Evolutionary conservation across 2,797 vertebrate species (phyloP), one percentile per base, ranked within the genome.

Genomic region (Microcaecilia unicolor): DNA sequence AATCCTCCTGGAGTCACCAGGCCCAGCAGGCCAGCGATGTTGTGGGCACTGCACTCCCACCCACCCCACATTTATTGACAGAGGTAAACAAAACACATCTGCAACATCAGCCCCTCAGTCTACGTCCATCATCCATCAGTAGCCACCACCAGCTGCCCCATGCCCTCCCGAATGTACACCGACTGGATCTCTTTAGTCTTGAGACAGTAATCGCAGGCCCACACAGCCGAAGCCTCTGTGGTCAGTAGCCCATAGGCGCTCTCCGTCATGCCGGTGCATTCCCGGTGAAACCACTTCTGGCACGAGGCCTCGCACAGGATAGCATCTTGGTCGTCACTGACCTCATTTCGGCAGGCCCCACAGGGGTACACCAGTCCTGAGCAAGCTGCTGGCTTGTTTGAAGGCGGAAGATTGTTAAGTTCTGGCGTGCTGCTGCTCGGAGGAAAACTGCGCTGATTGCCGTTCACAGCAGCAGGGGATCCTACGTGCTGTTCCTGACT

Each of bases 101-200:
- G n/a, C n/a, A n/a, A n/a, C n/a, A n/a, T n/a, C n/a, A n/a, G n/a
- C n/a, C n/a, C n/a, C n/a, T n/a, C n/a, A n/a, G n/a, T n/a, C n/a
- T n/a, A n/a, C n/a, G n/a, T n/a, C 12, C 4, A 37, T 93, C 85
- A 97, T 44, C 93, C 93, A 1, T 98, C 95, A 0, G 92, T 97
- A 46, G 91, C 93, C 0, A 92, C 92, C 65, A 97, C 93, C 48
- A 97, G 70, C 67, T 98, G 95, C 25, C 95, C 92, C 82, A 98
- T 65, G 48, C 85, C 89, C 70, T 98, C 93, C 2, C 93, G 90
- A 48, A 98, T 83, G 34, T 95, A 97, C 38, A 98, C 93, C 0
- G 95, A 90, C 67, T 98, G 94, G 64, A 98, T 98, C 79, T 98
- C 94, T 84, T 98, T 98, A 15, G 86, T 95, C 72, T 98, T 98